Evolutionary conservation across 2,888 invertebrate genomes (phyloP).

Genomic region (Geophilus truncorum): DNA sequence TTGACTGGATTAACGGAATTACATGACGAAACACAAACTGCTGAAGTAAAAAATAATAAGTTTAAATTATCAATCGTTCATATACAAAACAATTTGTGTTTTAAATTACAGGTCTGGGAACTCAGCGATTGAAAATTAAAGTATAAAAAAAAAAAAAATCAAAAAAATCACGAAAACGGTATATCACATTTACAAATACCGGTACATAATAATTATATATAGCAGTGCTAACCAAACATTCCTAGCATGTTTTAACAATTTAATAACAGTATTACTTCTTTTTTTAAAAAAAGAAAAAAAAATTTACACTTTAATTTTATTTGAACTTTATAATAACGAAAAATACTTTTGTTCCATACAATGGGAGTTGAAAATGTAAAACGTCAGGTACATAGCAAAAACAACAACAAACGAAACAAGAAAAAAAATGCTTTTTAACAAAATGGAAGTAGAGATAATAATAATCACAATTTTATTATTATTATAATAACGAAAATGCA

Average conservation of each 20-base stretch:
- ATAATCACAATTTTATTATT: not conserved
- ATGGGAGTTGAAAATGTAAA: not conserved
- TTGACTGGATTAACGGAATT: constrained; percentile 68
- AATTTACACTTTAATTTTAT: not conserved
- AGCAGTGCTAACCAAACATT: not conserved
- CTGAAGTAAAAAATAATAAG: constrained; percentile 41
- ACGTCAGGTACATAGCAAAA: not conserved
- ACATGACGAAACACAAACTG: constrained; percentile 47
- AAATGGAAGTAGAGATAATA: not conserved
- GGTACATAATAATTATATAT: not conserved
- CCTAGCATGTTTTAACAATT: not conserved
- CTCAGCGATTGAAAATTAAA: not conserved
- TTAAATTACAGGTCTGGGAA: not conserved
- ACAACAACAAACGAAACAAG: not conserved
- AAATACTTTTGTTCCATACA: not conserved
- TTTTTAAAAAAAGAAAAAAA: not conserved
- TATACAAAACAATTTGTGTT: not conserved
- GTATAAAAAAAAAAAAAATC: not conserved
- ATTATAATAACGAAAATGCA: no score
- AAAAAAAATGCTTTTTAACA: not conserved
- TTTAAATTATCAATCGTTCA: not conserved
- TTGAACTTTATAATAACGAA: not conserved
- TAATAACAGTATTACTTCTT: not conserved
- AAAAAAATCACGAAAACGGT: not conserved
- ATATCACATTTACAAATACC: not conserved